A percentile compares a stretch with the other conserved stretches of the same genome.
These are phyloP conservation scores for Chelidonichthys spinosus DNA, from an alignment of 2,797 vertebrate species.

Conservation along the genomic window DNA sequence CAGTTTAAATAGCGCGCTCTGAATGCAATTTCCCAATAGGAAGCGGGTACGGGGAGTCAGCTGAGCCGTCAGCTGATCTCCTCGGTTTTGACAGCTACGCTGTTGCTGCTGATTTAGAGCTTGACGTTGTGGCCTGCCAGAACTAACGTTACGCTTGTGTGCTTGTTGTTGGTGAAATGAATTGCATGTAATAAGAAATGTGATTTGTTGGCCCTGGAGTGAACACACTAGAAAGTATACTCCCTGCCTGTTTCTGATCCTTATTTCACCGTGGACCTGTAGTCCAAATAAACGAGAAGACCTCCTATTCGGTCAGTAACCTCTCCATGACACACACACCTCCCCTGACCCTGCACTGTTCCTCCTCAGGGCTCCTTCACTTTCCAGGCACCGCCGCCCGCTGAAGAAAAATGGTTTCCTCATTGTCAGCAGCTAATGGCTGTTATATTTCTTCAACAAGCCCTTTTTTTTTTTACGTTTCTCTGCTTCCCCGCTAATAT, in stretches of 20 bases:
- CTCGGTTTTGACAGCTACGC: too few species aligned
- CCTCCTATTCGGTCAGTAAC: constrained; percentile 29
- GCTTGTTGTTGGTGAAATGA: not conserved
- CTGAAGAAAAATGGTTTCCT: constrained; percentile 50
- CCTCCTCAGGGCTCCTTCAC: constrained; percentile 25
- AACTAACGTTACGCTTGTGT: too few species aligned
- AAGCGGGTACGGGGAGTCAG: too few species aligned
- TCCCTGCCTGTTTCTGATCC: constrained; percentile 20
- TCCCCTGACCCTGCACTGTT: constrained; percentile 11
- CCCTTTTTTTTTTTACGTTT: constrained; percentile 53
- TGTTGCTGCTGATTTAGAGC: too few species aligned
- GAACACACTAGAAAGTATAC: constrained; percentile 1
- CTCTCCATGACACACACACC: constrained; percentile 11
- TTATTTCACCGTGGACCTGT: constrained; percentile 21
- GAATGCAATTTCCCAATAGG: too few species aligned
- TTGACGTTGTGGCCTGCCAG: too few species aligned
- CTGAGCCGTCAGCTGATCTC: too few species aligned
- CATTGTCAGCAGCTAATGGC: constrained; percentile 53
- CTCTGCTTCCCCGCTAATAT: constrained; percentile 59
- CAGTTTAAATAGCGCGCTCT: too few species aligned
- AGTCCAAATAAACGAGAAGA: constrained; percentile 39
- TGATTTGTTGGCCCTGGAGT: not conserved
- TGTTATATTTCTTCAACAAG: constrained; percentile 70
- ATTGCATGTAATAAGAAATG: not conserved
- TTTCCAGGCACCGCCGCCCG: constrained; percentile 24